Evolutionary conservation across 2,797 vertebrate species (phyloP).

Genomic region (Pelochelys cantorii): DNA sequence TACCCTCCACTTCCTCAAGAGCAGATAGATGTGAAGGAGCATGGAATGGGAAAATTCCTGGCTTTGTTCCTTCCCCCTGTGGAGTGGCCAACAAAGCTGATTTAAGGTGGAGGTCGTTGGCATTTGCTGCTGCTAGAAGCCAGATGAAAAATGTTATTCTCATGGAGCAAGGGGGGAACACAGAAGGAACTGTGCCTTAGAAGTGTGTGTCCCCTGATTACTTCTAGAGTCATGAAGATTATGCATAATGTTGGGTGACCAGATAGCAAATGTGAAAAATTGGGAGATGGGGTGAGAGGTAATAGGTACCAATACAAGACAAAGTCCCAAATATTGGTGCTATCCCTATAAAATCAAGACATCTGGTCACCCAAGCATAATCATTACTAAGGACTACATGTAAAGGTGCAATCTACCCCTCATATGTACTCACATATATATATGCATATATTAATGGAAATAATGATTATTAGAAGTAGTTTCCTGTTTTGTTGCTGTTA

Average conservation of each 20-base stretch:
- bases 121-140: background rate
- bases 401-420: background rate
- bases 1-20: background rate
- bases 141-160: background rate
- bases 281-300: too few relatives aligned
- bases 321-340: too few relatives aligned
- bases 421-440: background rate
- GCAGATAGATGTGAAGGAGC: background rate
- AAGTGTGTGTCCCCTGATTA: background rate
- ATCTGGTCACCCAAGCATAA: background rate
- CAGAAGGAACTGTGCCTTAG: too few relatives aligned
- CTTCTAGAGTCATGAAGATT: background rate
- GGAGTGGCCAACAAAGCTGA: accelerated
- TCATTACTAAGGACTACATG: background rate
- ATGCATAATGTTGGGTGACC: background rate
- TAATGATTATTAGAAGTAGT: background rate
- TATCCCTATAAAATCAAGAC: too few relatives aligned
- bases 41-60: background rate
- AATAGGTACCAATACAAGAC: too few relatives aligned
- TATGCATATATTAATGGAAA: background rate
- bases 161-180: background rate
- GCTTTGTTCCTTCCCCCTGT: background rate
- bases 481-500: background rate
- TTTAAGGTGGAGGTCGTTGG: accelerated
- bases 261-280: too few relatives aligned